Evolutionary conservation across 2,113 vertebrate species (phyloP).

Genomic region (Vidua macroura): DNA sequence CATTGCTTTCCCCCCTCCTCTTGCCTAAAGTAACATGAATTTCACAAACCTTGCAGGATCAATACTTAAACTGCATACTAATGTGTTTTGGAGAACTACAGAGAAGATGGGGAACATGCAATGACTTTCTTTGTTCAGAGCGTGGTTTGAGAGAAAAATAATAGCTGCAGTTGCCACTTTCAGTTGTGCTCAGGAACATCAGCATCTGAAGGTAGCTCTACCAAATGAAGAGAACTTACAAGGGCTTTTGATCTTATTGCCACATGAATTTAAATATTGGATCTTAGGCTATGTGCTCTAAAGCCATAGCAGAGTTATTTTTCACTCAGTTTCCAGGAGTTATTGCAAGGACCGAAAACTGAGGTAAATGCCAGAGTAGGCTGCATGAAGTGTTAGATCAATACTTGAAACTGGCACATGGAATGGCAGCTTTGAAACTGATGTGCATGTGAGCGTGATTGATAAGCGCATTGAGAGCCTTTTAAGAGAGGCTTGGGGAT

Average conservation of each 20-base stretch:
- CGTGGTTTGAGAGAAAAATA: background rate
- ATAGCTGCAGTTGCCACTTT: background rate
- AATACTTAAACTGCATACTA: background rate
- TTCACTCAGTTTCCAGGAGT: background rate
- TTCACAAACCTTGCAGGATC: background rate
- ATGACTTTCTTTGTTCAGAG: background rate
- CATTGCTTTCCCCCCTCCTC: background rate
- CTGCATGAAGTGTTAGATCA: background rate
- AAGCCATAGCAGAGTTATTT: background rate
- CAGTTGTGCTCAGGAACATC: background rate
- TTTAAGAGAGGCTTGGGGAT: background rate
- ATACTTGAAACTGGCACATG: background rate
- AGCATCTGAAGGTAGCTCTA: background rate
- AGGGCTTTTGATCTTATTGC: background rate
- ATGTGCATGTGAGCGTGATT: background rate
- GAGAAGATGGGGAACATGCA: background rate
- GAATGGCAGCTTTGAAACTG: background rate
- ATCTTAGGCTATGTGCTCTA: background rate
- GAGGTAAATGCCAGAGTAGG: background rate
- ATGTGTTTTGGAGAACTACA: background rate
- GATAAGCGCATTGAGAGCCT: background rate
- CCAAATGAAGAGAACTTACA: background rate
- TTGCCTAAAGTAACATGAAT: background rate
- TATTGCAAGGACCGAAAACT: background rate
- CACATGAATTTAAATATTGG: background rate